Evolutionary conservation across 2,888 invertebrate genomes (phyloP), one percentile per base, ranked within the genome.

Genomic region (Drosophila dives): DNA sequence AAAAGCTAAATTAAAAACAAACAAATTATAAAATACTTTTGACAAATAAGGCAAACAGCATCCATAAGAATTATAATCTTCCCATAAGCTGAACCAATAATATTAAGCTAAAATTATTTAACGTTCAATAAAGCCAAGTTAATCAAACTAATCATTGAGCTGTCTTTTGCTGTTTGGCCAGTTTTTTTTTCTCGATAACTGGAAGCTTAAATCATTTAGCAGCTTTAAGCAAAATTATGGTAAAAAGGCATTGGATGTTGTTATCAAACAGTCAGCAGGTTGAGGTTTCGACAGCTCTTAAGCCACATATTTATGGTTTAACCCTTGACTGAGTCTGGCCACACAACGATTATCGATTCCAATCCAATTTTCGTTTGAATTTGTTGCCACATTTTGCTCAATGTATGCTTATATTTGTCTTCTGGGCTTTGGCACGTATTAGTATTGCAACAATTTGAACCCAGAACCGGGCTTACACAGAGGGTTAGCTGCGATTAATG

Each of bases 401-500:
- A 62, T 75, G 74, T 62, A 54, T 23, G 42, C 4, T 11, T 20
- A 32, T 5, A 38, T 53, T 58, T 50, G 42, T 23, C 29, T 56
- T 64, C 51, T 70, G 40, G 54, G 61, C 77, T 64, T 64, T 56
- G 54, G 53, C 63, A 64, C 59, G 53, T 61, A 67, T 67, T 63
- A 64, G 64, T 59, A 63, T 56, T 54, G 51, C 38, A 51, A 20
- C 54, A 62, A 38, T 69, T 70, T 64, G 67, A 72, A 61, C 64
- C 62, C 55, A 23, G 51, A 26, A 49, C 51, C 58, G 65, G 59
- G 59, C 64, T 64, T 23, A 45, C 29, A 45, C 29, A 10, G 36
- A 56, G 60, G 62, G 68, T 78, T 77, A 71, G 80, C 66, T 64
- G 74, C 83, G 77, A 76, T 76, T 76, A 80, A 76, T 83, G 81